Percentiles rank a stretch among this genome's conserved stretches.
phyloP scores from a whole-genome alignment of 2,797 vertebrate genomes.

The Buphagus erythrorhynchus region DNA sequence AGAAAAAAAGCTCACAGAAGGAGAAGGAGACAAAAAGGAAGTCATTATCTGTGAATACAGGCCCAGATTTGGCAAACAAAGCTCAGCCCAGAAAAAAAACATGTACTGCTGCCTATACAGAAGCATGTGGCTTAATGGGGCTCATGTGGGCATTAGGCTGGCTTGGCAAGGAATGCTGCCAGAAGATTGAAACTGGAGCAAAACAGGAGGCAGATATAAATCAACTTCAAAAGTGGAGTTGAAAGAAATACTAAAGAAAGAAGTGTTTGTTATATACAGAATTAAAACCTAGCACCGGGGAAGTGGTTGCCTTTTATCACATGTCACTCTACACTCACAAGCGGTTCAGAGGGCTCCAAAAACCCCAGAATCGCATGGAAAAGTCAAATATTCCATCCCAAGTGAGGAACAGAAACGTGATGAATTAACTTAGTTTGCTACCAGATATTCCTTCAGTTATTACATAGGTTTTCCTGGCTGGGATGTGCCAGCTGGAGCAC shows the following conservation, averaged over 20 bases:
- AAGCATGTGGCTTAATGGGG: slow-evolving; percentile 9
- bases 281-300: not conserved
- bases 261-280: slow-evolving; percentile 7
- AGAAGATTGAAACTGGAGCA: slow-evolving; percentile 40
- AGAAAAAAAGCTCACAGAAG: not conserved
- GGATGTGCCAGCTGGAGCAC: not conserved
- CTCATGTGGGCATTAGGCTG: slow-evolving; percentile 29
- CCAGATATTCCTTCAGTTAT: not conserved
- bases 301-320: slow-evolving; percentile 8
- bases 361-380: not conserved
- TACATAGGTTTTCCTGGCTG: not conserved
- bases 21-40: slow-evolving; percentile 33
- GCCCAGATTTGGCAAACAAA: slow-evolving; percentile 35
- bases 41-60: slow-evolving; percentile 38
- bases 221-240: slow-evolving; percentile 29
- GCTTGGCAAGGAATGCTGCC: not conserved
- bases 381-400: not conserved
- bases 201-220: slow-evolving; percentile 53
- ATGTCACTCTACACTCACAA: not conserved
- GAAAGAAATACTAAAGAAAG: slow-evolving; percentile 48
- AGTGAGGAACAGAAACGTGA: not conserved
- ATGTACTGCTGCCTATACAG: not conserved
- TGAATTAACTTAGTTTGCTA: not conserved
- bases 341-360: not conserved
- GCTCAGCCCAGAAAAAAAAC: slow-evolving; percentile 18